phyloP scores from a whole-genome alignment of 2,113 vertebrate species.

The Caloenas nicobarica region DNA sequence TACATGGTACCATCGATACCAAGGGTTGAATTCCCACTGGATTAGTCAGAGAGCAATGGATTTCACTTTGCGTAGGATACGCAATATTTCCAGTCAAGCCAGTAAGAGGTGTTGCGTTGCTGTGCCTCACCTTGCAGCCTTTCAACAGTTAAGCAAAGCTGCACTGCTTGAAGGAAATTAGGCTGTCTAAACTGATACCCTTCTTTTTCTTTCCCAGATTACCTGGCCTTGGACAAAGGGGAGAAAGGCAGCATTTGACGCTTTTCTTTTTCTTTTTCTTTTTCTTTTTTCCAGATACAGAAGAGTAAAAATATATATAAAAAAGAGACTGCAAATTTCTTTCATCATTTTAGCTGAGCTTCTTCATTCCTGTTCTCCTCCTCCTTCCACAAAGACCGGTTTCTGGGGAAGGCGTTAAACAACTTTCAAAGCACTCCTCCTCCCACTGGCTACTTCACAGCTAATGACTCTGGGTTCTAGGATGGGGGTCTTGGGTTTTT shows the following conservation, averaged over 20 bases:
- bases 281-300: slow-evolving; percentile 83
- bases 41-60: background rate
- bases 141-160: background rate
- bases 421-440: slow-evolving; percentile 66
- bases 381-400: slow-evolving; percentile 76
- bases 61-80: background rate
- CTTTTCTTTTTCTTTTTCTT: slow-evolving; percentile 70
- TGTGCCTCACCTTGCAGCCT: background rate
- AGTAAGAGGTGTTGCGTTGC: background rate
- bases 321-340: slow-evolving; percentile 78
- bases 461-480: slow-evolving; percentile 43
- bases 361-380: slow-evolving; percentile 74
- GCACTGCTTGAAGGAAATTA: background rate
- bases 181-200: background rate
- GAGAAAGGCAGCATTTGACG: slow-evolving; percentile 72
- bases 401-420: slow-evolving; percentile 71
- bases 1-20: background rate
- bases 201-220: slow-evolving; percentile 47
- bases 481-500: background rate
- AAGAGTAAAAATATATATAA: slow-evolving; percentile 75
- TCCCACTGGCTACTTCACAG: slow-evolving; percentile 65
- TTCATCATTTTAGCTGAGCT: slow-evolving; percentile 79
- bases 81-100: background rate
- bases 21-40: background rate
- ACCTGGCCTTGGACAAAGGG: background rate